A percentile compares a stretch with the other conserved stretches of the same genome.
Evolutionary conservation across 30 jellyfish, hydroid and myxozoan species (phyloP).

Genomic region (Aurelia sp.): DNA sequence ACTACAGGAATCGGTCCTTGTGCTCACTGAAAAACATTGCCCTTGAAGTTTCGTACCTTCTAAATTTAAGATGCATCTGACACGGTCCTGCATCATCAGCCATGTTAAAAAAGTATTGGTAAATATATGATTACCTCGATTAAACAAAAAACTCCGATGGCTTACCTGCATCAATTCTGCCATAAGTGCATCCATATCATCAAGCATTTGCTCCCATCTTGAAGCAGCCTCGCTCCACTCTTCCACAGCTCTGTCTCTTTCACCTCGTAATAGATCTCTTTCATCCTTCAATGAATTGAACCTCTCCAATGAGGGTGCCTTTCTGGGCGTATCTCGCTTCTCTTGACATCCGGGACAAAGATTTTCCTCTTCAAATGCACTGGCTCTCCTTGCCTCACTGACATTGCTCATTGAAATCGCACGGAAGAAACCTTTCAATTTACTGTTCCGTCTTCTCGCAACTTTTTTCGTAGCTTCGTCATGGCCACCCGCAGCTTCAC

Average conservation of each 20-base stretch:
- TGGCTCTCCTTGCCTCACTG: slow-evolving; percentile 13
- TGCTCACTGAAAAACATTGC: too few relatives aligned
- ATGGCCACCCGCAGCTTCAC: background rate
- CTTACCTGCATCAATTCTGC: slow-evolving; percentile 63
- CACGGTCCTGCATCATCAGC: too few relatives aligned
- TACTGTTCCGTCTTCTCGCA: slow-evolving; percentile 1
- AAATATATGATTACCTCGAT: too few relatives aligned
- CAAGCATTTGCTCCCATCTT: slow-evolving; percentile 86
- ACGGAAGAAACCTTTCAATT: slow-evolving; percentile 26
- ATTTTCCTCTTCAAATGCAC: background rate
- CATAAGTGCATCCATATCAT: slow-evolving; percentile 79
- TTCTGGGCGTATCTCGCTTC: background rate
- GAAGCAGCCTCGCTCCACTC: slow-evolving; percentile 89
- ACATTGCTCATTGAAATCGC: slow-evolving; percentile 40
- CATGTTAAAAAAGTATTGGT: too few relatives aligned
- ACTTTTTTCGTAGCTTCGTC: slow-evolving; percentile 5
- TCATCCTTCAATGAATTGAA: slow-evolving; percentile 44
- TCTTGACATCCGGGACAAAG: slow-evolving; percentile 18
- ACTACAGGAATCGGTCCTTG: too few relatives aligned
- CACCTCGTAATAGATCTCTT: slow-evolving; percentile 34
- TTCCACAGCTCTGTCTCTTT: slow-evolving; percentile 84
- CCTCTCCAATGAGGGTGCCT: slow-evolving; percentile 35
- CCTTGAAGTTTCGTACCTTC: too few relatives aligned
- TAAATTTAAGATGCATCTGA: too few relatives aligned
- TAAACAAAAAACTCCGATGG: too few relatives aligned